Evolutionary conservation across 2,888 invertebrate genomes (phyloP).

Genomic region (Leucophora obtusa): DNA sequence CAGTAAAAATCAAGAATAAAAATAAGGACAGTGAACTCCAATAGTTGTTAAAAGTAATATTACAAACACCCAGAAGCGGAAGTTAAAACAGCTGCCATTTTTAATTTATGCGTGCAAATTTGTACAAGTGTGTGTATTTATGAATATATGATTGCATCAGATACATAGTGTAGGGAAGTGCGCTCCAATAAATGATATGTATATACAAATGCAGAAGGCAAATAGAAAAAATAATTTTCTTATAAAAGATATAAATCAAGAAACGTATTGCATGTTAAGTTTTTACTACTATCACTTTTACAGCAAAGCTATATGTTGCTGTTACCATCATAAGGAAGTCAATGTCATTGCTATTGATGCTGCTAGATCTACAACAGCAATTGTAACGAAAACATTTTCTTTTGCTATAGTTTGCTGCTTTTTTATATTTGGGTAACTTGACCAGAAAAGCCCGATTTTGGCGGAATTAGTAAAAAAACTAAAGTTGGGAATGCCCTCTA

Average conservation of each 20-base stretch:
- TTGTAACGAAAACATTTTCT: not conserved
- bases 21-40: slow-evolving; percentile 31
- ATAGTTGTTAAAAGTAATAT: slow-evolving; percentile 14
- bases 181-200: not conserved
- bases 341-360: slow-evolving; percentile 30
- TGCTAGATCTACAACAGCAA: not conserved
- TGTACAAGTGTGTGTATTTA: not conserved
- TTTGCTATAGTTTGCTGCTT: not conserved
- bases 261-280: slow-evolving; percentile 30
- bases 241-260: not conserved
- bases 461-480: no score
- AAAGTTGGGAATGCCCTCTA: no score
- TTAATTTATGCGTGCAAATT: not conserved
- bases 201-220: not conserved
- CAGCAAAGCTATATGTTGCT: not conserved
- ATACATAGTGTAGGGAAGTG: not conserved
- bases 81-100: slow-evolving; percentile 32
- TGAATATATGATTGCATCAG: slow-evolving; percentile 6
- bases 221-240: not conserved
- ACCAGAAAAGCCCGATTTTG: no score
- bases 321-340: slow-evolving; percentile 27
- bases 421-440: no score
- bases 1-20: not conserved
- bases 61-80: slow-evolving; percentile 28
- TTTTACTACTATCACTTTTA: not conserved